Evolutionary conservation across 92 coral and sea anemone species (phyloP).

Genomic region (Palythoa grandis): DNA sequence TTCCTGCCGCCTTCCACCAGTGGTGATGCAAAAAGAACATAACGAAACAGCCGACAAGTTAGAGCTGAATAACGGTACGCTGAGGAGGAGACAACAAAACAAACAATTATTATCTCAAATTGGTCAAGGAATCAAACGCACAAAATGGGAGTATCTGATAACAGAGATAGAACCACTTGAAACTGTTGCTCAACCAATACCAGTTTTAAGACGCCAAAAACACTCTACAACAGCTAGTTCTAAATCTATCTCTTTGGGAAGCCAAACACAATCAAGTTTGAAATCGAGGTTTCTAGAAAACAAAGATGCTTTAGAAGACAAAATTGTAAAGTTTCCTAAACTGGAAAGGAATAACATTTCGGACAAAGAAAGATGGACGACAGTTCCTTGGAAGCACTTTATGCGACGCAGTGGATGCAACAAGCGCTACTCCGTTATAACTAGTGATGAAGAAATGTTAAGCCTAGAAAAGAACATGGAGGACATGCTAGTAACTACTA

Average conservation of each 20-base stretch:
- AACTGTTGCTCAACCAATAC: too few species aligned
- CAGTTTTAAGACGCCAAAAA: not conserved
- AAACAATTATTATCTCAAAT: not conserved
- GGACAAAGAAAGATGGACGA: not conserved
- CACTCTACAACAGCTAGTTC: not conserved
- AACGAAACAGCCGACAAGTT: not conserved
- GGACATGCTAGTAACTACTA: conserved; percentile 9
- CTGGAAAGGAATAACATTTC: not conserved
- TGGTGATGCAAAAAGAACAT: not conserved
- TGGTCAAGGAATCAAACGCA: not conserved
- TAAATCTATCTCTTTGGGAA: not conserved
- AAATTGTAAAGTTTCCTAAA: not conserved
- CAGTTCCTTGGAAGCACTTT: not conserved
- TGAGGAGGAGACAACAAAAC: not conserved
- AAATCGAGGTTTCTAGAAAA: not conserved
- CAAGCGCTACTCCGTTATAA: conserved; percentile 4
- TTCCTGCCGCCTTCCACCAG: conserved; percentile 8
- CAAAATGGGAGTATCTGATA: not conserved
- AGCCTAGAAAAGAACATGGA: conserved; percentile 8
- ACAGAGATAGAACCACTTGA: not conserved
- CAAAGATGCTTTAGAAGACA: not conserved
- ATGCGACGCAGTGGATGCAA: not conserved
- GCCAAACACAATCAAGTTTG: not conserved
- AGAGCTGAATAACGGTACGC: not conserved
- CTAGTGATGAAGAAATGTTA: conserved; percentile 24